Base-by-base conservation (phyloP, 2,888 invertebrate genomes). In the Cataglyphis altisquamis region DNA sequence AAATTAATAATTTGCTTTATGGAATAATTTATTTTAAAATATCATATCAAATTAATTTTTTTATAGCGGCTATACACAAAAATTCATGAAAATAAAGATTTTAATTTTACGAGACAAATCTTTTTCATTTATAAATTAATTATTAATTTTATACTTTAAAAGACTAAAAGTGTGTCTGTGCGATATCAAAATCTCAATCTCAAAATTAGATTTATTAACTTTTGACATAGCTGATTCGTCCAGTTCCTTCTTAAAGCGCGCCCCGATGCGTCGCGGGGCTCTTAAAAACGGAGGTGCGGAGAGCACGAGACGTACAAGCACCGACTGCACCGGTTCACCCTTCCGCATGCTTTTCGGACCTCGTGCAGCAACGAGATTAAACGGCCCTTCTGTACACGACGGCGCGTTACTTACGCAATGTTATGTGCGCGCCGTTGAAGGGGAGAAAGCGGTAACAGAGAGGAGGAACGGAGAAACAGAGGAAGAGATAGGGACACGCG, bases 381-480 rank as follows among this genome's bases (percentile, higher is more conserved):
- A 84, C 89, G 87, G 86, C 81, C 84, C 87, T 88, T 88, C 84
- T 84, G 83, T 62, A 36, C 29, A 67, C 57, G 70, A 83, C 72
- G 82, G 36, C 70, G 84, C 87, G 84, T 83, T 84, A 87, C 89
- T 88, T 89, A 87, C 74, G 88, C 90, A 89, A 90, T 82, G 81
- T 90, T 83, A 83, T 72, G 78, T 70, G 72, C 83, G 66, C 80
- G 55, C 39, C 63, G 78, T 77, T 60, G 60, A 77, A 68, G 39
- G 62, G 83, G 62, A 83, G 78, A 77, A 83, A 25, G 36, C 36
- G 67, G 70, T 52, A 66, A 55, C 36, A 63, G 48, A 21, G 68
- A 67, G 8, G 25, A 52, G 77, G 67, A 48, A 62, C 57, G 45
- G 68, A 66, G 83, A 57, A 55, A 32, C 52, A 74, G 83, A 77